phyloP scores from a whole-genome alignment of 2,888 invertebrate species.

The Orgyia antiqua region DNA sequence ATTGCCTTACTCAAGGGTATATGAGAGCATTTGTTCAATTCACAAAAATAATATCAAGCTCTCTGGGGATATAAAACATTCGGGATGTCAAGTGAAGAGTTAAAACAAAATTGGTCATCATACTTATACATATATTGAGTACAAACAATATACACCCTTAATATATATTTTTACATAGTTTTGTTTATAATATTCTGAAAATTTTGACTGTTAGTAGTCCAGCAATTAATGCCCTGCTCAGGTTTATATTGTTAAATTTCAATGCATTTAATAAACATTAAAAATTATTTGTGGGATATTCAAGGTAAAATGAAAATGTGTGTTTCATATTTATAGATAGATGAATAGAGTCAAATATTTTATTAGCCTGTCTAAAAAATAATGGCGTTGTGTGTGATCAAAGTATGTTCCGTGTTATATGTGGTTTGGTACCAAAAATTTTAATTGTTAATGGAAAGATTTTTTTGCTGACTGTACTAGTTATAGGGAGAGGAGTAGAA shows the following conservation, averaged over 20 bases:
- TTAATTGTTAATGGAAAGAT: slow-evolving; percentile 15
- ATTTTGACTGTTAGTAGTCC: too few species aligned
- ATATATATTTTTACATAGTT: slow-evolving; percentile 4
- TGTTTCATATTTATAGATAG: too few species aligned
- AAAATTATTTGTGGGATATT: neutral
- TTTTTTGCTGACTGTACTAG: slow-evolving; percentile 23
- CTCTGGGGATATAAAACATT: slow-evolving; percentile 51
- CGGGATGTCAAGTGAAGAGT: slow-evolving; percentile 76
- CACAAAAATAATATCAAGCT: slow-evolving; percentile 37
- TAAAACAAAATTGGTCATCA: slow-evolving; percentile 37
- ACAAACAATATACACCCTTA: slow-evolving; percentile 8
- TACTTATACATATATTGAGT: slow-evolving; percentile 20
- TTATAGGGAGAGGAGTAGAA: slow-evolving; percentile 18
- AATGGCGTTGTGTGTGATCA: neutral
- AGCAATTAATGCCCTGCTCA: neutral
- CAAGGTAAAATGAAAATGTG: neutral
- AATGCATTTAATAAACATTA: neutral
- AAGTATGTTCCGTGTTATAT: slow-evolving; percentile 1
- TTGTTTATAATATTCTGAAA: too few species aligned
- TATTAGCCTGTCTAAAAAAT: slow-evolving; percentile 26
- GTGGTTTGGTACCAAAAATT: slow-evolving; percentile 11
- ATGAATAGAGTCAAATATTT: slow-evolving; percentile 16
- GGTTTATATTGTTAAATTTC: neutral
- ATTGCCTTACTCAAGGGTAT: slow-evolving; percentile 51
- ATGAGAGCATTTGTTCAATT: slow-evolving; percentile 42